Evolutionary conservation across 2,113 vertebrate species (phyloP).

Genomic region (Poeciliopsis prolifica): DNA sequence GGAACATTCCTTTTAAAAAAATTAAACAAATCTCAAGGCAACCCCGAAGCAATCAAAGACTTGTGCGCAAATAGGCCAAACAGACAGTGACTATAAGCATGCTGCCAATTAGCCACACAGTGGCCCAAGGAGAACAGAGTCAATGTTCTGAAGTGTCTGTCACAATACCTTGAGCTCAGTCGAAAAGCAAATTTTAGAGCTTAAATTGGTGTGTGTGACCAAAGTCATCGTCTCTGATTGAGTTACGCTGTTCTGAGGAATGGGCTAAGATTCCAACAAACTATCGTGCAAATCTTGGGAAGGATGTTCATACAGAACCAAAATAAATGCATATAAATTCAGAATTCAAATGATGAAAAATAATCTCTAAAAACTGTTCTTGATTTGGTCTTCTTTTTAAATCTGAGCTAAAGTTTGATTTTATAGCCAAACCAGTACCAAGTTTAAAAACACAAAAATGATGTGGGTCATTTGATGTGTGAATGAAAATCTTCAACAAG

Average conservation of each 20-base stretch:
- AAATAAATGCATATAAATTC: no score
- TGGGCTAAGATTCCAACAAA: background rate
- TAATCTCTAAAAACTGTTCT: no score
- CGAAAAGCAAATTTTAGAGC: background rate
- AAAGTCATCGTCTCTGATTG: background rate
- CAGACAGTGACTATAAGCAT: background rate
- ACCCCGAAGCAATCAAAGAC: background rate
- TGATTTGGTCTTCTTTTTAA: no score
- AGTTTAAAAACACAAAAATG: background rate
- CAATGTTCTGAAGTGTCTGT: background rate
- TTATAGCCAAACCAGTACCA: background rate
- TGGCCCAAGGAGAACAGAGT: background rate
- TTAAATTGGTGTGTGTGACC: background rate
- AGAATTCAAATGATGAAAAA: no score
- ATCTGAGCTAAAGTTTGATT: no score
- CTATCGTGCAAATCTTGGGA: background rate
- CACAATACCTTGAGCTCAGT: background rate
- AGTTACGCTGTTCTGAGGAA: background rate
- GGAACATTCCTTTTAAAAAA: no score
- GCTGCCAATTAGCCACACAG: background rate
- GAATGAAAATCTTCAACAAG: slow-evolving; percentile 3
- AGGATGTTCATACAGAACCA: background rate
- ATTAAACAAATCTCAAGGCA: background rate
- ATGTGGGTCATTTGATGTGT: background rate
- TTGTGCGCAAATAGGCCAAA: background rate